phyloP scores from a whole-genome alignment of 1,140 invertebrate genomes.

The Drosophila kanapiae region DNA sequence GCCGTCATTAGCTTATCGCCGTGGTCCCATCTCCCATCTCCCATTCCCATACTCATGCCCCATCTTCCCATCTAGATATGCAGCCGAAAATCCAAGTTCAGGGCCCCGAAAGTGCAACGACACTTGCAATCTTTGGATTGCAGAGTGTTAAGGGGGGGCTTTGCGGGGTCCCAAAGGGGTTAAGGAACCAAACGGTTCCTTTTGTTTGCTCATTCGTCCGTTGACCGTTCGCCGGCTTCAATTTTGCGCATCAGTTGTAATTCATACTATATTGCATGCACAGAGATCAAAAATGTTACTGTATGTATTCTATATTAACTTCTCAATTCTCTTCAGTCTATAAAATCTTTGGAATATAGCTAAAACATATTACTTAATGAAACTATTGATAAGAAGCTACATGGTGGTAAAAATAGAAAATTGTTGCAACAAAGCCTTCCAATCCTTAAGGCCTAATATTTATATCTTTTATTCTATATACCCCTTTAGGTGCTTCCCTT shows the following conservation, averaged over 20 bases:
- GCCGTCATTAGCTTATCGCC: conserved; percentile 75
- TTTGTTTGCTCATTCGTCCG: conserved; percentile 75
- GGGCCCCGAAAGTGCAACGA: conserved; percentile 74
- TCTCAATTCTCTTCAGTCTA: not conserved
- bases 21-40: conserved; percentile 24
- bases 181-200: conserved; percentile 58
- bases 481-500: too few relatives aligned
- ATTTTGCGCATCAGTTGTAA: conserved; percentile 83
- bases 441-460: too few relatives aligned
- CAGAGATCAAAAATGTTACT: not conserved
- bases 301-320: not conserved
- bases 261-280: conserved; percentile 59
- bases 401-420: not conserved
- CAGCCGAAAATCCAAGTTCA: conserved; percentile 48
- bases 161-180: not conserved
- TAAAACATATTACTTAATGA: not conserved
- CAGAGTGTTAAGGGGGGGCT: conserved; percentile 8
- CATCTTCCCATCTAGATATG: conserved; percentile 48
- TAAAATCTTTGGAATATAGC: not conserved
- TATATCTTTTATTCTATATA: too few relatives aligned
- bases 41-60: not conserved
- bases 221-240: conserved; percentile 67
- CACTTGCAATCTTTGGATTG: conserved; percentile 41
- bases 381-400: not conserved
- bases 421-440: not conserved